Base-by-base conservation (phyloP, 1,140 invertebrate species). In the Bombus haemorrhoidalis region DNA sequence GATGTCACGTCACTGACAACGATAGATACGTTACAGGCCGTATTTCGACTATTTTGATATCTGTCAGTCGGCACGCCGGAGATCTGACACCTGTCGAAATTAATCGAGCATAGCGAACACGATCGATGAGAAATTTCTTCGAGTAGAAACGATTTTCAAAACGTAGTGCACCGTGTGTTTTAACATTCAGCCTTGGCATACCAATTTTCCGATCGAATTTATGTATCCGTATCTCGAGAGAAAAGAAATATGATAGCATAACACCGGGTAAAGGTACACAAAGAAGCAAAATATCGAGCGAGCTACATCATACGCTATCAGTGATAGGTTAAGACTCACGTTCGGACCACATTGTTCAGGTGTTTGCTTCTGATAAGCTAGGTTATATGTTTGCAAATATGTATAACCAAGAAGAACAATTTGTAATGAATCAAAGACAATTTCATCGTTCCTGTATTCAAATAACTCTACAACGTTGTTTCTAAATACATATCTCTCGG, bases 1-100 rank as follows among this genome's bases (percentile, higher is more conserved):
- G 83, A 82, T 86, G 87, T 83, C 85, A 81, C 77, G 81, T 64
- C 76, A 72, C 84, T 89, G 87, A 89, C 84, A 82, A 86, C 87
- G 87, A 89, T 80, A 78, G 69, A 86, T 88, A 76, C 87, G 87
- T 89, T 73, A 85, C 83, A 73, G 57, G 22, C 39, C 25, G 41
- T 80, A 89, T 76, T 83, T 81, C n/a, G 76, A 28, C 83, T 69
- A 74, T 78, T 83, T 75, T 77, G 76, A 59, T 85, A 89, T 85
- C 87, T 89, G 87, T 86, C 66, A 76, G 53, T 59, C 43, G 32
- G 68, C 66, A 41, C 37, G 39, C 13, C 32, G 66, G 37, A 34
- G 59, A 84, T 75, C 79, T 75, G 41, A 89, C 88, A 83, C 81
- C 74, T 79, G 71, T 74, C 81, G 72, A 79, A 89, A 83, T 86